These are phyloP conservation scores for Charadrius vociferus DNA, from an alignment of 2,113 vertebrate genomes.

Conservation along the genomic window DNA sequence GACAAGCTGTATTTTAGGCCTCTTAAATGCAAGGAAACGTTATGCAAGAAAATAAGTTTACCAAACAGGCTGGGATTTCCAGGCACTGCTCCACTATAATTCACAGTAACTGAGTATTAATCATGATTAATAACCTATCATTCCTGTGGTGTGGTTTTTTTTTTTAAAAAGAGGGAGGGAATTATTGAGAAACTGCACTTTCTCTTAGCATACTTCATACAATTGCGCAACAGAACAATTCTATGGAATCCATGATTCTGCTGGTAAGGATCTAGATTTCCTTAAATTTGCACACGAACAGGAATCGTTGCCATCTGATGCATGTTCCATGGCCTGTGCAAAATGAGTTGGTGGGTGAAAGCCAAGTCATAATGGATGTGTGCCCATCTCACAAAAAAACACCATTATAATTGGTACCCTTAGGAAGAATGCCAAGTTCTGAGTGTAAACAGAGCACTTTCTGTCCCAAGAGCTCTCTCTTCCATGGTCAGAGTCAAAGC, in stretches of 20 bases:
- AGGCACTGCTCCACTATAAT: neutral
- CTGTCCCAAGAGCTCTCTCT: conserved; percentile 1
- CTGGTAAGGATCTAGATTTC: conserved; percentile 34
- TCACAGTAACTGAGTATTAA: conserved; percentile 25
- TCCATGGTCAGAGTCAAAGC: neutral
- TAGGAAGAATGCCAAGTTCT: conserved; percentile 43
- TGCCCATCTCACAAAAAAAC: conserved; percentile 52
- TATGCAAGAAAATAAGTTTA: conserved; percentile 15
- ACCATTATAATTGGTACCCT: conserved; percentile 43
- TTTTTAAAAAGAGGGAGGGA: neutral
- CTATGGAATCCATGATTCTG: conserved; percentile 17
- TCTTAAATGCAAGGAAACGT: neutral
- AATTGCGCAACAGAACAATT: conserved; percentile 7
- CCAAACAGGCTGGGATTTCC: conserved; percentile 8
- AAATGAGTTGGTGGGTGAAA: conserved; percentile 52
- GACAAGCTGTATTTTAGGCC: neutral
- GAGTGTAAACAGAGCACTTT: conserved; percentile 44
- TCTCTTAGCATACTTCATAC: neutral
- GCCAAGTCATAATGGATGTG: conserved; percentile 50
- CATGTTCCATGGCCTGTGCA: conserved; percentile 30
- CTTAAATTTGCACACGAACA: neutral
- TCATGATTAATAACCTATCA: conserved; percentile 49
- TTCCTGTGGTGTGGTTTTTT: neutral
- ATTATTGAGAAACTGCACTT: conserved; percentile 11
- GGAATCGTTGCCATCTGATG: conserved; percentile 38